Conservation (phyloP, 2,113 vertebrate genomes). For the Pollachius pollachius region DNA sequence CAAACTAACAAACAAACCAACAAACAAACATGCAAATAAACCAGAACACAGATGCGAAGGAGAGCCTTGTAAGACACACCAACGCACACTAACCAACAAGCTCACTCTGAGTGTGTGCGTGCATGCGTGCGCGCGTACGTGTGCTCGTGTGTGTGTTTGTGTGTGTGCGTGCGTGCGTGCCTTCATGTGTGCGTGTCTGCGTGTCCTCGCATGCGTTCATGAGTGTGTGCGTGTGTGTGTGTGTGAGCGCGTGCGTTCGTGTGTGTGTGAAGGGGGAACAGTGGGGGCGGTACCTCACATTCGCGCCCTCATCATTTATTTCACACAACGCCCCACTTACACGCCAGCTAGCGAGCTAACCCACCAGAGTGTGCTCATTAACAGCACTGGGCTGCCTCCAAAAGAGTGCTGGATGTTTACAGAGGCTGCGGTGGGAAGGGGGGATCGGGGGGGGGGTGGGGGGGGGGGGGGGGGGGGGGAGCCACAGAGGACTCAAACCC, state of each 20-base stretch:
- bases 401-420: conserved; percentile 27
- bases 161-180: neutral
- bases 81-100: too few species aligned
- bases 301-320: conserved; percentile 18
- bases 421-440: neutral
- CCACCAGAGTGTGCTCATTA: conserved; percentile 26
- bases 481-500: conserved; percentile 44
- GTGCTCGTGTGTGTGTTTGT: neutral
- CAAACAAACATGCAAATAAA: too few species aligned
- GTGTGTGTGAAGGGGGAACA: neutral
- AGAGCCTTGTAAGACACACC: too few species aligned
- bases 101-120: too few species aligned
- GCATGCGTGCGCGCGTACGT: too few species aligned
- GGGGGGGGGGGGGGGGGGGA: neutral
- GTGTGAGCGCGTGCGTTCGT: neutral
- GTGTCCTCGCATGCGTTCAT: too few species aligned
- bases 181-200: too few species aligned
- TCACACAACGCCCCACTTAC: conserved; percentile 26
- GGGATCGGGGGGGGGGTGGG: too few species aligned
- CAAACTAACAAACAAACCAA: too few species aligned
- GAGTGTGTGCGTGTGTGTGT: too few species aligned
- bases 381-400: conserved; percentile 26
- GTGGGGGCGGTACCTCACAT: neutral
- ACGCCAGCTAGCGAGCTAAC: conserved; percentile 3
- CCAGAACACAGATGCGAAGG: too few species aligned